phyloP scores from a whole-genome alignment of 2,113 vertebrate genomes.

The Microcebus ravelobensis region DNA sequence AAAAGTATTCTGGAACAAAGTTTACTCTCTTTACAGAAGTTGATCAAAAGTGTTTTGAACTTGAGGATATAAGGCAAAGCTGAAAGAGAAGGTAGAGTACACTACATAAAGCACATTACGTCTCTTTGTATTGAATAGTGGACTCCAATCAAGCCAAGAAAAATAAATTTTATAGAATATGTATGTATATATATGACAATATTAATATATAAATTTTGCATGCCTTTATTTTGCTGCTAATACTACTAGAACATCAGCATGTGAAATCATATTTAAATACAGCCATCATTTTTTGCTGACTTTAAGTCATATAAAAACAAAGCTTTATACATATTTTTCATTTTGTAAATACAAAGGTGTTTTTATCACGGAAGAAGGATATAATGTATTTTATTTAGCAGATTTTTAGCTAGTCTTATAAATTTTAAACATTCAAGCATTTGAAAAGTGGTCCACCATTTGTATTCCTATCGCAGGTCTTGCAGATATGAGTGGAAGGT shows the following conservation, averaged over 20 bases:
- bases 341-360: background rate
- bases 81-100: background rate
- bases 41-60: background rate
- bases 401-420: background rate
- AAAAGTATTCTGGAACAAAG: background rate
- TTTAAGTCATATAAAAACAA: background rate
- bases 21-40: background rate
- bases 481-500: background rate
- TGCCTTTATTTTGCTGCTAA: background rate
- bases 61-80: background rate
- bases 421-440: background rate
- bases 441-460: background rate
- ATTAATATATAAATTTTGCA: background rate
- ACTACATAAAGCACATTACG: background rate
- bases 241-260: background rate
- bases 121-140: background rate
- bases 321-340: background rate
- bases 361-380: background rate
- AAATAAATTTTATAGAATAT: background rate
- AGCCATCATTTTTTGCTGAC: background rate
- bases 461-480: background rate
- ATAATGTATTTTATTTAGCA: background rate
- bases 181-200: background rate
- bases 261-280: background rate
- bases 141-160: background rate